Percentiles rank a stretch among this genome's conserved stretches.
Evolutionary conservation across 2,113 vertebrate genomes (phyloP).

Genomic region (Callorhinus ursinus): DNA sequence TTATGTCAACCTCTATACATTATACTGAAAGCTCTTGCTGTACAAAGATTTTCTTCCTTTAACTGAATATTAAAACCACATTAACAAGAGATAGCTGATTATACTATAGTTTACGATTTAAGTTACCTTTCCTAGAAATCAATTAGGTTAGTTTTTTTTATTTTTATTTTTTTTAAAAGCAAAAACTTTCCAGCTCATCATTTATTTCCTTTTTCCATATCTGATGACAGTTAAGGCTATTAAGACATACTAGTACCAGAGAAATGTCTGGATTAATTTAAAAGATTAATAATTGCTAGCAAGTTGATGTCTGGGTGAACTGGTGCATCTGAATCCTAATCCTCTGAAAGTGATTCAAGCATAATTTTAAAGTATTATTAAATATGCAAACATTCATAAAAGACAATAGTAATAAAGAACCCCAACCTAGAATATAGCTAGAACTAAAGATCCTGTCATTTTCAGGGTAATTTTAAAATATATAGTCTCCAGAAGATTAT

Average conservation of each 20-base stretch:
- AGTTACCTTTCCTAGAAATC: not conserved
- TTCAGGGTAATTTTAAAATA: slow-evolving; percentile 7
- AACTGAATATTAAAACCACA: slow-evolving; percentile 25
- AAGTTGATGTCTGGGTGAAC: not conserved
- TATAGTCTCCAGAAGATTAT: not conserved
- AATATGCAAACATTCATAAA: not conserved
- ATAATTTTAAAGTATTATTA: not conserved
- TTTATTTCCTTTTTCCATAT: slow-evolving; percentile 36
- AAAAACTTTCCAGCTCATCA: slow-evolving; percentile 1
- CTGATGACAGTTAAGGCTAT: not conserved
- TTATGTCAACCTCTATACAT: slow-evolving; percentile 7
- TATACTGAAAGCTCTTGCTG: not conserved
- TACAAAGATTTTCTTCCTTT: slow-evolving; percentile 12
- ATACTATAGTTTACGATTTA: not conserved
- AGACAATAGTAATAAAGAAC: not conserved
- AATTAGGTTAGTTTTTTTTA: slow-evolving; percentile 18
- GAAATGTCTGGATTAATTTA: not conserved
- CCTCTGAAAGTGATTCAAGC: not conserved
- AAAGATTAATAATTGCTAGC: not conserved
- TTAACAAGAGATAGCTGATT: slow-evolving; percentile 38
- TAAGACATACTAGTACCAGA: not conserved
- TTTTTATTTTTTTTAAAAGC: slow-evolving; percentile 27
- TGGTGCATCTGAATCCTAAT: not conserved
- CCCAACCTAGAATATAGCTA: not conserved
- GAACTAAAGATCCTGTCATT: slow-evolving; percentile 39